Evolutionary conservation across 2,797 vertebrate genomes (phyloP), one percentile per base, ranked within the genome.

Genomic region (Todus mexicanus): DNA sequence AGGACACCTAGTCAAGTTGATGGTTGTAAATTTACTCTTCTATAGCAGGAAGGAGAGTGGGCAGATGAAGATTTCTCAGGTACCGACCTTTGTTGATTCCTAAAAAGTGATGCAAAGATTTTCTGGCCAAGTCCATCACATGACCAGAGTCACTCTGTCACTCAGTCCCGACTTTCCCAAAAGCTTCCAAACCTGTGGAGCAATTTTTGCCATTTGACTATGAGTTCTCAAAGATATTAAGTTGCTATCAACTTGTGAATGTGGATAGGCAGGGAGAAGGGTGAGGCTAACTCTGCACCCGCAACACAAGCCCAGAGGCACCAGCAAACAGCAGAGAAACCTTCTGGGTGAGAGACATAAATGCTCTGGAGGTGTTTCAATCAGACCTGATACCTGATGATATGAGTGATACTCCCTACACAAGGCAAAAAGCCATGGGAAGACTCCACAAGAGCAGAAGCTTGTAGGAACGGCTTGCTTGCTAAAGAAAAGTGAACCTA

Each of bases 401-500:
- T 26, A 76, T 8, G 27, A 2, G 2, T 9, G 47, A 47, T 42
- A 4, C 27, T 69, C n/a, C 11, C 14, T 72, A 23, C 71, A 65
- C 12, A 20, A 68, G 26, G 29, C 54, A 81, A 65, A 82, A 79
- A 69, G 5, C 21, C 21, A 5, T 6, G 16, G 45, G 23, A 68
- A 87, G 42, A 6, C n/a, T 33, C 8, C 73, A n/a, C 0, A 0
- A 74, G 66, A 38, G n/a, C 26, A 35, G 29, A 51, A 69, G 15
- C 26, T 65, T 0, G 0, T 23, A 31, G 9, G 40, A 87, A 27
- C 5, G 7, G 3, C 42, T 72, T 72, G 14, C 20, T 68, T 1
- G 0, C 33, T 48, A 2, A 51, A 43, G 35, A 42, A 61, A 42
- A 80, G 50, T 5, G n/a, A 75, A 43, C 18, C 25, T 59, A 43